Evolutionary conservation across 2,113 vertebrate species (phyloP).

Genomic region (Perca schrenkii): DNA sequence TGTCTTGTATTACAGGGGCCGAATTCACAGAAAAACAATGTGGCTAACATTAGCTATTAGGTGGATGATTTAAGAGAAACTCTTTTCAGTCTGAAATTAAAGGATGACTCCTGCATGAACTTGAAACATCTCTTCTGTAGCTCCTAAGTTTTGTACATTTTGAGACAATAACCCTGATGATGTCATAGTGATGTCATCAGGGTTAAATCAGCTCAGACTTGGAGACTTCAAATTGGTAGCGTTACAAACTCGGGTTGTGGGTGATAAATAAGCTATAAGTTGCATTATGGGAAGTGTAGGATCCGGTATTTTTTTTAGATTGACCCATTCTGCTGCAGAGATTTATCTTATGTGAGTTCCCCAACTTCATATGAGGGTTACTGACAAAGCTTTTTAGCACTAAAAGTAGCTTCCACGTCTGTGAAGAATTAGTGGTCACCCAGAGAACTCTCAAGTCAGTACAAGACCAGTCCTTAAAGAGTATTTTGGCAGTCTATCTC

Average conservation of each 20-base stretch:
- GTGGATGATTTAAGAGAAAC: neutral
- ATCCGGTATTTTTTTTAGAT: too few species aligned
- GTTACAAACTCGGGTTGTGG: neutral
- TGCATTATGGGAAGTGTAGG: neutral
- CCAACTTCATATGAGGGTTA: too few species aligned
- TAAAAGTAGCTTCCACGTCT: neutral
- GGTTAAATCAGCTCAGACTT: neutral
- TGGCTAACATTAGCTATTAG: neutral
- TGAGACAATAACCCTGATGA: neutral
- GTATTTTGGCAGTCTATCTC: neutral
- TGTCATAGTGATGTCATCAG: neutral
- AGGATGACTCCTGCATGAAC: neutral
- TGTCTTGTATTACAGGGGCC: slow-evolving; percentile 2
- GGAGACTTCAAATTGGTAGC: neutral
- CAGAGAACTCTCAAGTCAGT: too few species aligned
- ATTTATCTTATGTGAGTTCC: too few species aligned
- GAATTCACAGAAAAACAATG: neutral
- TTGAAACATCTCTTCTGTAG: neutral
- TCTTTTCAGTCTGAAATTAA: neutral
- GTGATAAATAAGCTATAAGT: neutral
- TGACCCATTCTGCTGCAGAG: too few species aligned
- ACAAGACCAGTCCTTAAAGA: too few species aligned
- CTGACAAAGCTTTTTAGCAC: neutral
- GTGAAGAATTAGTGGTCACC: too few species aligned
- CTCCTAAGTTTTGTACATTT: neutral